These are phyloP conservation scores for Hassar affinis DNA, from an alignment of 2,113 vertebrate genomes.

Conservation along the genomic window DNA sequence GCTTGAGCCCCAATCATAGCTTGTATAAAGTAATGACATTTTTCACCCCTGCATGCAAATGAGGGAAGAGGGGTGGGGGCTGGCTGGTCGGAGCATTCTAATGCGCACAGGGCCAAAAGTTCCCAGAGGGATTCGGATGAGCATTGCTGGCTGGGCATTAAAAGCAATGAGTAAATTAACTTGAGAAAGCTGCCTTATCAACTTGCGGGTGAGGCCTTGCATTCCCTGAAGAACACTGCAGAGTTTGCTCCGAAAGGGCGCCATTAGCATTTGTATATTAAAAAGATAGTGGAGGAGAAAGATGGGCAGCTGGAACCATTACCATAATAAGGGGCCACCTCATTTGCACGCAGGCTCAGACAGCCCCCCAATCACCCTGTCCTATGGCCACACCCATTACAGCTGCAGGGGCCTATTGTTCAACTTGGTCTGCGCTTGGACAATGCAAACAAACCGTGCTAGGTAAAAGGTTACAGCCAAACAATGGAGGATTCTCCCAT, in stretches of 20 bases:
- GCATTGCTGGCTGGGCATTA: conserved; percentile 38
- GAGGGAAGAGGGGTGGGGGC: background rate
- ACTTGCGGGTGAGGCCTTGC: conserved; percentile 52
- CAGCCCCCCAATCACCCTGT: conserved; percentile 55
- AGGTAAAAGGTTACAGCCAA: conserved; percentile 70
- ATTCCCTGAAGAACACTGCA: conserved; percentile 52
- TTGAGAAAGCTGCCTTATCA: conserved; percentile 53
- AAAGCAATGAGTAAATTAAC: conserved; percentile 46
- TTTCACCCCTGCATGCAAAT: conserved; percentile 16
- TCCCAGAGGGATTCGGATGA: conserved; percentile 31
- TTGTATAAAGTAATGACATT: background rate
- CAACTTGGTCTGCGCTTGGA: conserved; percentile 56
- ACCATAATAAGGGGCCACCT: conserved; percentile 76
- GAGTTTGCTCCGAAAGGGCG: conserved; percentile 50
- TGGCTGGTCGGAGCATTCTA: background rate
- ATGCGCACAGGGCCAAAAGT: conserved; percentile 30
- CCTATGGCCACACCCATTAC: conserved; percentile 69
- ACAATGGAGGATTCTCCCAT: conserved; percentile 66
- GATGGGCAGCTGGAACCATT: conserved; percentile 64
- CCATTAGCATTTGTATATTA: conserved; percentile 75
- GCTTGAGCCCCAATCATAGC: background rate
- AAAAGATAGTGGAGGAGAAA: conserved; percentile 66
- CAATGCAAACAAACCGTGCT: conserved; percentile 65
- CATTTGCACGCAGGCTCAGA: conserved; percentile 75
- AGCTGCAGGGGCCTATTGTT: conserved; percentile 72